Evolutionary conservation across 2,888 invertebrate genomes (phyloP), one percentile per base, ranked within the genome.

Genomic region (Sialis lutaria): DNA sequence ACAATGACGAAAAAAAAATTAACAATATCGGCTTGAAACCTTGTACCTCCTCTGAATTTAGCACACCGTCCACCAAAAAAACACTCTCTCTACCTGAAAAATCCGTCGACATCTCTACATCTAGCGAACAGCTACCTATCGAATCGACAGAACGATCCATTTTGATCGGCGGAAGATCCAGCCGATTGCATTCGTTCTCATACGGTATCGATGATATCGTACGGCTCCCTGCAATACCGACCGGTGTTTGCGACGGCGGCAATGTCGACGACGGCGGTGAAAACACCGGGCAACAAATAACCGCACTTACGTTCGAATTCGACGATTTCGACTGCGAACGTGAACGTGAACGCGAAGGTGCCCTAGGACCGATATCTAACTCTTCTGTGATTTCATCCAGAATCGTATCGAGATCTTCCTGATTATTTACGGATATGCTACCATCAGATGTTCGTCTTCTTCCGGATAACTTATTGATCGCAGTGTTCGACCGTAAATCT

Each of bases 91-190:
- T 79, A 81, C 81, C 81, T 80, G 80, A 77, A 59, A 79, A 73
- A 59, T 81, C 80, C 50, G 77, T 77, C 59, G 76, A 67, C 60
- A 79, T 81, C 60, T 88, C 86, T 64, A 84, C 83, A 65, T 88
- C 87, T 59, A 88, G 70, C 55, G 87, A 87, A 68, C 87, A 88
- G 69, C 82, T 82, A 57, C 87, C 87, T 58, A 87, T 87, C 48
- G 87, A 87, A 65, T 88, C 88, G 67, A 82, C 75, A 31, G 82
- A 82, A 55, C 77, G 75, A 68, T 82, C 82, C 82, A 82, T 82
- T 51, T 68, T 69, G 33, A 34, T 22, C 31, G 22, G 31, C 22
- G 22, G 22, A 22, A 22, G 40, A 44, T 34, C 30, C 13, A 10
- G 30, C 6, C 12, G 22, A 35, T 35, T 8, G 9, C 7, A n/a